Percentiles rank a stretch among this genome's conserved stretches.
Conservation (phyloP, 30 jellyfish, hydroid and myxozoan genomes). For the Aurelia aurita region DNA sequence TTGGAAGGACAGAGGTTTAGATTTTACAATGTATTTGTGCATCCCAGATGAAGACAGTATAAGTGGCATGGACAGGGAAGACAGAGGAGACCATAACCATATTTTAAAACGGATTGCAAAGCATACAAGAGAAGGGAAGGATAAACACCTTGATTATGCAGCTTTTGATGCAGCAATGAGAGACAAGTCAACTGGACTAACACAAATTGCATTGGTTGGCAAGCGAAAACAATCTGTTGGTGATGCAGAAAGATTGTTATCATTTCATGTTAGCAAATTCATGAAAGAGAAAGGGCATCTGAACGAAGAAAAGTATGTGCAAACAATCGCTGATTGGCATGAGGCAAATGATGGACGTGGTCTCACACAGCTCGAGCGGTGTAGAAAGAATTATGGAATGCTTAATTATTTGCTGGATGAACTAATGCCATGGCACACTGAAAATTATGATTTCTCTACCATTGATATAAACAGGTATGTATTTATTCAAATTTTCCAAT, state of each 20-base stretch:
- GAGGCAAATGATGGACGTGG: constrained; percentile 14
- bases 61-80: constrained; percentile 26
- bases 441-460: constrained; percentile 27
- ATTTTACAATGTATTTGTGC: background rate
- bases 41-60: constrained; percentile 36
- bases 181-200: constrained; percentile 31
- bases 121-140: constrained; percentile 31
- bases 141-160: constrained; percentile 22
- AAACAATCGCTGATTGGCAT: constrained; percentile 8
- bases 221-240: constrained; percentile 24
- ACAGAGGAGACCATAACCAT: constrained; percentile 29
- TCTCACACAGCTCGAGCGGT: constrained; percentile 31
- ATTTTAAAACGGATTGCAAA: constrained; percentile 23
- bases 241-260: constrained; percentile 31
- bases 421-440: constrained; percentile 28
- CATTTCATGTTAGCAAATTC: constrained; percentile 31
- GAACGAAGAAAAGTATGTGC: constrained; percentile 7
- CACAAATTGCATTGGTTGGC: constrained; percentile 20
- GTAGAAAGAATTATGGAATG: constrained; percentile 20
- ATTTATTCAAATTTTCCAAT: too few species aligned
- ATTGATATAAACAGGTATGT: constrained; percentile 20
- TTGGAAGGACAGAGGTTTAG: too few species aligned
- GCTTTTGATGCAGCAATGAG: constrained; percentile 17
- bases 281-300: constrained; percentile 21
- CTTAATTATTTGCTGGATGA: constrained; percentile 2